phyloP scores from a whole-genome alignment of 64 coral and sea anemone genomes.

The Cladopsammia gracilis region DNA sequence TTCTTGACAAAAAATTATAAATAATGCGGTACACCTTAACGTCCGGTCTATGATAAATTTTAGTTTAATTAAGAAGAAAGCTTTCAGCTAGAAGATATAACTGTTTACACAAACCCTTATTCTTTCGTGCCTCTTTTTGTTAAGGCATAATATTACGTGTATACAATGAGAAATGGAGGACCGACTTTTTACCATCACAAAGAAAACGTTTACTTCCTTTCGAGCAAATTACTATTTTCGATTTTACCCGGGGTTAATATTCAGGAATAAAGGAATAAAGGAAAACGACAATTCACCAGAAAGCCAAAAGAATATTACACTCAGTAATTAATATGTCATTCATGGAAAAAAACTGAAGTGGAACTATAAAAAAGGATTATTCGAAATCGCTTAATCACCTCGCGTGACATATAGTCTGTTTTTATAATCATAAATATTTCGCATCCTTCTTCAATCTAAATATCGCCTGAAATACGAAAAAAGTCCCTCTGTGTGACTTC shows the following conservation, averaged over 20 bases:
- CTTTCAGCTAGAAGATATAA: conserved; percentile 34
- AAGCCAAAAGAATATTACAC: conserved; percentile 1
- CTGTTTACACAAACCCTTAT: conserved; percentile 48
- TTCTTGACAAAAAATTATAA: conserved; percentile 12
- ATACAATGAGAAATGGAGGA: conserved; percentile 15
- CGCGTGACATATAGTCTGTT: conserved; percentile 47
- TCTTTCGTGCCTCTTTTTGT: conserved; percentile 2
- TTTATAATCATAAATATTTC: conserved; percentile 18
- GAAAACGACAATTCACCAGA: neutral
- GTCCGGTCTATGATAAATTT: conserved; percentile 43
- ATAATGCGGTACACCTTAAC: neutral
- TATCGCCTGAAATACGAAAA: neutral
- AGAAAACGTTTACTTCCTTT: conserved; percentile 1
- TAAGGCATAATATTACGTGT: neutral
- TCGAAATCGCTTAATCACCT: conserved; percentile 44
- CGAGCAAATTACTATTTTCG: neutral
- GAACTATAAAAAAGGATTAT: conserved; percentile 29
- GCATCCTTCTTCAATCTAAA: neutral
- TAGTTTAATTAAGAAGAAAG: conserved; percentile 45
- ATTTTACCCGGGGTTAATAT: conserved; percentile 4
- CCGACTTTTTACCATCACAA: conserved; percentile 8
- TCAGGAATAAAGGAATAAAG: neutral
- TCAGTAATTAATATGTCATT: conserved; percentile 57
- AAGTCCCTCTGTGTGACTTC: neutral
- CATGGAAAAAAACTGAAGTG: conserved; percentile 21